phyloP scores from a whole-genome alignment of 2,797 vertebrate genomes.

The Manis pentadactyla region DNA sequence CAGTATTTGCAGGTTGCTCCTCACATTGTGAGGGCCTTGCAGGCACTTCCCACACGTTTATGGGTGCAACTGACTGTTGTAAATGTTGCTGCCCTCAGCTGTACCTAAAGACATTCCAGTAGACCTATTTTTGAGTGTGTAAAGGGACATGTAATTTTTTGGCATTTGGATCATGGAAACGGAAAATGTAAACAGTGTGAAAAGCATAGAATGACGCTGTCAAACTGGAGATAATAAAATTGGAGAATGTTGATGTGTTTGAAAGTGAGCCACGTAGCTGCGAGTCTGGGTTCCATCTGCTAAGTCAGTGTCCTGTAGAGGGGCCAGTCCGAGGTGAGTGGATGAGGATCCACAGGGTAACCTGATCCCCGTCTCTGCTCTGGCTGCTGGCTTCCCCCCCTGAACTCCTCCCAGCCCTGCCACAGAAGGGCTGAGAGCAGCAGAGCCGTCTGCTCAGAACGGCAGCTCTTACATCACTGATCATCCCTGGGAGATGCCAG shows the following conservation, averaged over 20 bases:
- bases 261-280: constrained; percentile 3
- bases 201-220: background rate
- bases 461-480: background rate
- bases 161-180: constrained; percentile 55
- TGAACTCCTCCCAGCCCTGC: background rate
- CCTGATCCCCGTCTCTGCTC: background rate
- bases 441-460: background rate
- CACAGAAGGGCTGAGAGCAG: background rate
- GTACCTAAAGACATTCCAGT: constrained; percentile 87
- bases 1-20: constrained; percentile 60
- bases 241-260: constrained; percentile 41
- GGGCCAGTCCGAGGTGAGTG: background rate
- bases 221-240: constrained; percentile 50
- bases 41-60: constrained; percentile 76
- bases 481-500: background rate
- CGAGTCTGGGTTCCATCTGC: background rate
- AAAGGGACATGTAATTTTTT: constrained; percentile 57
- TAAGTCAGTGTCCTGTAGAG: constrained; percentile 8
- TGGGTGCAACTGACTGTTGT: constrained; percentile 82
- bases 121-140: constrained; percentile 87
- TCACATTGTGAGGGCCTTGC: constrained; percentile 70
- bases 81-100: constrained; percentile 83
- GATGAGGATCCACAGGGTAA: background rate
- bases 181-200: constrained; percentile 43
- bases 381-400: background rate